These are phyloP conservation scores for Gallinago undulata DNA, from an alignment of 2,113 vertebrate genomes.

Conservation along the genomic window DNA sequence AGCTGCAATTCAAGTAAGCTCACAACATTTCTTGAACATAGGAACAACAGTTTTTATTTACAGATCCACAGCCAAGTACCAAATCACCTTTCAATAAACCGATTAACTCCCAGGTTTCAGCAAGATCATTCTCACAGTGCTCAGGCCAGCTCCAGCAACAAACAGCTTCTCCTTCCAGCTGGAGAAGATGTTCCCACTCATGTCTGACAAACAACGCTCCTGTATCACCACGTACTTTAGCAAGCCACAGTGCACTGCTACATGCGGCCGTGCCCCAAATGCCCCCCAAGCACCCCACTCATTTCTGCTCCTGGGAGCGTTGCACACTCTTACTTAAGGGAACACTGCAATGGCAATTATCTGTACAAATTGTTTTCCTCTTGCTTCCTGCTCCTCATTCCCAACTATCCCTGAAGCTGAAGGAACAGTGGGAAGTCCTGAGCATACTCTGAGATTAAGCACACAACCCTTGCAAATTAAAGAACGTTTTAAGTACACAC, in stretches of 20 bases:
- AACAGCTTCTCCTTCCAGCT: not conserved
- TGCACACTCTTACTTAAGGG: accelerated
- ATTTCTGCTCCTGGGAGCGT: not conserved
- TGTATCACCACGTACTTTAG: accelerated
- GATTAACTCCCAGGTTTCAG: not conserved
- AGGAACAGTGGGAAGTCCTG: not conserved
- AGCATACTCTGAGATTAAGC: not conserved
- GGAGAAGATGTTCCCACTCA: not conserved
- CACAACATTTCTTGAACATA: not conserved
- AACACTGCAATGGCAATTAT: not conserved
- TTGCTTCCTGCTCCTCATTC: not conserved
- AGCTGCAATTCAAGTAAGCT: not conserved
- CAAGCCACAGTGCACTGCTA: not conserved
- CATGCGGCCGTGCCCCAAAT: not conserved
- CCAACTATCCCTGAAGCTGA: not conserved
- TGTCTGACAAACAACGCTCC: not conserved
- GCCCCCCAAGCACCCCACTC: not conserved
- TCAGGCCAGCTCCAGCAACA: not conserved
- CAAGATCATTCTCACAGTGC: not conserved
- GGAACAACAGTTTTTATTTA: not conserved
- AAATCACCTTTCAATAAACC: not conserved
- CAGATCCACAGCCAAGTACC: not conserved
- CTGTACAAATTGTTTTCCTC: not conserved
- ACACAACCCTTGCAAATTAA: not conserved
- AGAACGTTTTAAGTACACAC: not conserved